A percentile compares a stretch with the other conserved stretches of the same genome.
phyloP scores from a whole-genome alignment of 1,140 invertebrate species.

The Drosophila ohnishii region DNA sequence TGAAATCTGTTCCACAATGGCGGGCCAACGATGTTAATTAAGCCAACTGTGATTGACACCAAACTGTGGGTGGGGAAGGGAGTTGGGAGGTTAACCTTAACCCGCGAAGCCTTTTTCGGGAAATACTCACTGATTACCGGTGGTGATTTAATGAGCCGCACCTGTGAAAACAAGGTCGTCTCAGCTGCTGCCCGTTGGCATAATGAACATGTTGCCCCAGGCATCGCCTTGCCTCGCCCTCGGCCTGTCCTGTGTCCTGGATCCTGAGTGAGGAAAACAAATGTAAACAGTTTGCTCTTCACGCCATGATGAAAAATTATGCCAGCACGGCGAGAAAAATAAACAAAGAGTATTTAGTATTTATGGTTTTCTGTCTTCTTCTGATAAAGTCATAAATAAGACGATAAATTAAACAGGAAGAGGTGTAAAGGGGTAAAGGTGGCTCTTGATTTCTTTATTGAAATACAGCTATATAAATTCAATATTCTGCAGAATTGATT shows the following conservation, averaged over 20 bases:
- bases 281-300: conserved; percentile 78
- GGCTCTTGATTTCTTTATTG: neutral
- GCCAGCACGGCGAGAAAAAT: conserved; percentile 27
- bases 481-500: neutral
- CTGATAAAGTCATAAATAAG: conserved; percentile 5
- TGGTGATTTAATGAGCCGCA: conserved; percentile 73
- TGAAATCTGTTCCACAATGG: conserved; percentile 12
- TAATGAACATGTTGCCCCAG: conserved; percentile 65
- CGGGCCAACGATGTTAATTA: conserved; percentile 60
- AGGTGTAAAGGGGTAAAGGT: neutral
- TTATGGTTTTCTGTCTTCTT: neutral
- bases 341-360: neutral
- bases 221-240: neutral
- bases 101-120: conserved; percentile 19
- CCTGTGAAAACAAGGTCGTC: conserved; percentile 51
- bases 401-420: neutral
- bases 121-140: conserved; percentile 49
- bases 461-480: neutral
- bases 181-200: conserved; percentile 17
- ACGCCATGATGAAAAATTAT: conserved; percentile 75
- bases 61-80: neutral
- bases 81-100: conserved; percentile 51
- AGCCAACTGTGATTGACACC: conserved; percentile 62
- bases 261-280: conserved; percentile 55
- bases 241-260: conserved; percentile 24